Evolutionary conservation across 2,888 invertebrate species (phyloP), one percentile per base, ranked within the genome.

Genomic region (Spatulosminthurus flaviceps): DNA sequence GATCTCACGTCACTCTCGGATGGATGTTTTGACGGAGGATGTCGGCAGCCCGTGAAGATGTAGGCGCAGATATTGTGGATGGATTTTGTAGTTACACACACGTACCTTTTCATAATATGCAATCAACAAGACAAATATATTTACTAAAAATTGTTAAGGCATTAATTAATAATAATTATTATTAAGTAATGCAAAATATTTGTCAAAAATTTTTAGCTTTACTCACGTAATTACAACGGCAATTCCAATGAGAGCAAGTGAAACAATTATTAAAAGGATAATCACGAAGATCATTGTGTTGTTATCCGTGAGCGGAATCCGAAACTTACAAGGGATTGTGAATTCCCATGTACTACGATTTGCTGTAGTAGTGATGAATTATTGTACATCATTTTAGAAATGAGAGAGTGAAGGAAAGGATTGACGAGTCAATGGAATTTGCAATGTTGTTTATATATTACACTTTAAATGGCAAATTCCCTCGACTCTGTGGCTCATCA

Each of bases 161-260:
- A n/a, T n/a, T n/a, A n/a, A n/a, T n/a, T n/a, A n/a, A n/a, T n/a
- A n/a, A n/a, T n/a, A 70, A 19, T 28, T 16, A 69, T 28, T 69
- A 28, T 9, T n/a, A n/a, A n/a, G n/a, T n/a, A 34, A 9, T 4
- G 34, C 5, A 9, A 34, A 34, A 34, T 7, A 34, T 7, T 34
- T 9, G 5, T n/a, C 5, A 7, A 70, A 70, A 70, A 70, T 41
- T 28, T 28, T 67, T 67, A 28, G 4, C 1, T n/a, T 1, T 13
- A 71, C 72, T 72, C n/a, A 72, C 72, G 43, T 43, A 19, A 72
- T 41, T 1, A 72, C 72, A 26, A 72, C 51, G 13, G 51, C n/a
- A 28, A 72, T 60, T 0, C 72, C 72, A 9, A 72, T 16, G 28
- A 72, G 72, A 4, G 51, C 72, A 28, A 72, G 16, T 4, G 72